Evolutionary conservation across 1,140 invertebrate species (phyloP).

Genomic region (Hesperophylax magnus): DNA sequence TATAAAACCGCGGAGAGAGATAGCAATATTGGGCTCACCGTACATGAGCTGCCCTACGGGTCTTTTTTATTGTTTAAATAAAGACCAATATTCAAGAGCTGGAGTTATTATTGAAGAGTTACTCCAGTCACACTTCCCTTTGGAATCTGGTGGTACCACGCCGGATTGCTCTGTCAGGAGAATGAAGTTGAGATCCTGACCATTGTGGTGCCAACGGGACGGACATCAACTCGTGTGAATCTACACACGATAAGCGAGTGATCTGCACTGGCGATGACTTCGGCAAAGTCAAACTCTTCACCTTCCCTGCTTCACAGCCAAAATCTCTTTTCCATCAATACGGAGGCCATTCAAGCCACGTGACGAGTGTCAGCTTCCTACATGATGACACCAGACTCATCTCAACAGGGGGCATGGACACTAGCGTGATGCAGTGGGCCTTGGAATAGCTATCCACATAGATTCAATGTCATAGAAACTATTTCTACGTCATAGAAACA

Average conservation of each 20-base stretch:
- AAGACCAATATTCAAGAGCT: no score
- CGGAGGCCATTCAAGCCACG: constrained; percentile 92
- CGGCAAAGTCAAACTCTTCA: constrained; percentile 92
- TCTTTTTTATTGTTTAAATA: no score
- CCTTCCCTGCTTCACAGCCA: constrained; percentile 86
- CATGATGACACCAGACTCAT: constrained; percentile 87
- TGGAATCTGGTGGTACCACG: no score
- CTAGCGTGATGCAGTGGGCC: constrained; percentile 89
- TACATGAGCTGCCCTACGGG: no score
- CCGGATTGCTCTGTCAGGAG: no score
- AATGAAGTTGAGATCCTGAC: no score
- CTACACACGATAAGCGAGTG: constrained; percentile 79
- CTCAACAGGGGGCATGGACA: constrained; percentile 89
- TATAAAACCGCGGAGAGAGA: no score
- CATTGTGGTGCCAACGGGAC: constrained; percentile 96
- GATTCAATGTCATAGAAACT: background rate
- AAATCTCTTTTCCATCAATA: constrained; percentile 86
- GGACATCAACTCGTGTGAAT: constrained; percentile 84
- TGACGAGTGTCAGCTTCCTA: constrained; percentile 86
- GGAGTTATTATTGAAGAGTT: no score
- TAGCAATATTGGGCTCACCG: no score
- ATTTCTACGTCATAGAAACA: no score
- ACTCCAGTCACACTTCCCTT: no score
- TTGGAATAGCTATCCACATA: constrained; percentile 66
- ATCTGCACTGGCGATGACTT: constrained; percentile 91